Conservation (phyloP, 2,797 vertebrate species). For the Characodon lateralis region DNA sequence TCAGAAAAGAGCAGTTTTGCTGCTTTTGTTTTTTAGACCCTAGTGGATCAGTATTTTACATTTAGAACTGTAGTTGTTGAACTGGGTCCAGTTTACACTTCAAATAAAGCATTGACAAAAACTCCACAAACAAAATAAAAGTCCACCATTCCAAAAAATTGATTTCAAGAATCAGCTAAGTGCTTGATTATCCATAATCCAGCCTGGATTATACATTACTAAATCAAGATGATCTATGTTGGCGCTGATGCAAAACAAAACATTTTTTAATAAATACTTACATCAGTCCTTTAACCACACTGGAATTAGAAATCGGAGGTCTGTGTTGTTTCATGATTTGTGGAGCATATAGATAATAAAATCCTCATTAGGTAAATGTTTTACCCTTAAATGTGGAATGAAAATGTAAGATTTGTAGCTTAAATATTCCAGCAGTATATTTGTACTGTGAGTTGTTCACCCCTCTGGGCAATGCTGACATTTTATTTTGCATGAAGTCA, state of each 20-base stretch:
- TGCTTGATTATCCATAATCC: neutral
- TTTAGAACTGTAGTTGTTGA: neutral
- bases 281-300: no score
- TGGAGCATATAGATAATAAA: neutral
- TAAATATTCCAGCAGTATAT: neutral
- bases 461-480: slow-evolving; percentile 41
- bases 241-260: no score
- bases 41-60: neutral
- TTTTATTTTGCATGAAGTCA: slow-evolving; percentile 42
- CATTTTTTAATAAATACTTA: no score
- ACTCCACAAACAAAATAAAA: no score
- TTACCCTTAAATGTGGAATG: neutral
- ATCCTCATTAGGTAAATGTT: neutral
- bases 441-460: neutral
- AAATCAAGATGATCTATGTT: no score
- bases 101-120: neutral
- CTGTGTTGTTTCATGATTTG: neutral
- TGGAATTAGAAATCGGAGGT: no score
- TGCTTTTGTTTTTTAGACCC: neutral
- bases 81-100: neutral
- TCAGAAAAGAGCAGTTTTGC: neutral
- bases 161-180: no score
- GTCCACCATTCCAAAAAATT: no score
- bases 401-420: neutral
- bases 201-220: neutral